Conservation (phyloP, 2,888 invertebrate species). For the Tachina fera region DNA sequence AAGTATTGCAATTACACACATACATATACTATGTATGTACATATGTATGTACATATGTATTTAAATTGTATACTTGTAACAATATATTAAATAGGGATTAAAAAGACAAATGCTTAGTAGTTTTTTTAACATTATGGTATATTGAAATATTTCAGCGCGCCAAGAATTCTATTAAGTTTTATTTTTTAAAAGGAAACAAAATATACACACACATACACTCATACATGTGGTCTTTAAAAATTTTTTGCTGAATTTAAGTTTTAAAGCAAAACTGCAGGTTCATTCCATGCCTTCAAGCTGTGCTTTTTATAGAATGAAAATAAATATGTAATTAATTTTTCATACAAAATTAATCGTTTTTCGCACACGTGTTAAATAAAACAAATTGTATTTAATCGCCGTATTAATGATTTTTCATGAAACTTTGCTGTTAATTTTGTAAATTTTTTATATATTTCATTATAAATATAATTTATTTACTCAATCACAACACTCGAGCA, state of each 20-base stretch:
- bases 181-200: too few species aligned
- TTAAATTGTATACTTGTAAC: too few species aligned
- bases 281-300: neutral
- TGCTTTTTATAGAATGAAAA: neutral
- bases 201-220: too few species aligned
- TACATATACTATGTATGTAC: too few species aligned
- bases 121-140: too few species aligned
- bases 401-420: slow-evolving; percentile 62
- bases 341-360: slow-evolving; percentile 52
- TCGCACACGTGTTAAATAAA: slow-evolving; percentile 59
- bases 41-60: too few species aligned
- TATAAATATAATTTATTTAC: slow-evolving; percentile 39
- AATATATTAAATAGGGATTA: too few species aligned
- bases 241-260: neutral
- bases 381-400: slow-evolving; percentile 67
- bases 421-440: slow-evolving; percentile 29
- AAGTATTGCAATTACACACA: too few species aligned
- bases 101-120: too few species aligned
- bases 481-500: neutral
- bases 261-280: neutral
- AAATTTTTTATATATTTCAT: slow-evolving; percentile 25
- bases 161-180: too few species aligned
- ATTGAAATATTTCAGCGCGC: too few species aligned
- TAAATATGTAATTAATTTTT: slow-evolving; percentile 5
- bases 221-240: neutral